phyloP scores from a whole-genome alignment of 2,888 invertebrate species.

The Leptura quadrifasciata region DNA sequence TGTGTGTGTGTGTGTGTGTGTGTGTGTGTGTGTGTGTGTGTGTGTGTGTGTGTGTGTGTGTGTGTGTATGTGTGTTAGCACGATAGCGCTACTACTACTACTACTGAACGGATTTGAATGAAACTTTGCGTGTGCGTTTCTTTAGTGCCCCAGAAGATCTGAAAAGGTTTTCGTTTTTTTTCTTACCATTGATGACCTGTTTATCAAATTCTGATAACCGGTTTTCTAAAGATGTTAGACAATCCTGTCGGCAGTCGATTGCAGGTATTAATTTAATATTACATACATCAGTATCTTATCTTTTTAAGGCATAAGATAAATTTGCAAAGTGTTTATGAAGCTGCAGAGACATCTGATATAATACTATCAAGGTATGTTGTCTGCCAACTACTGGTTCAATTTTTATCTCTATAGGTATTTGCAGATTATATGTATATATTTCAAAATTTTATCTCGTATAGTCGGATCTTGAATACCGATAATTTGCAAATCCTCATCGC shows the following conservation, averaged over 20 bases:
- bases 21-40: too few species aligned
- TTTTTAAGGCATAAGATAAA: constrained; percentile 53
- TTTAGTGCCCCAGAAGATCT: too few species aligned
- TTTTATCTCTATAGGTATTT: constrained; percentile 63
- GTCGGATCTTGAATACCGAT: constrained; percentile 60
- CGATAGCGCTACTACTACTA: too few species aligned
- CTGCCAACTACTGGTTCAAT: constrained; percentile 48
- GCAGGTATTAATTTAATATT: constrained; percentile 54
- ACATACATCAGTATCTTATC: constrained; percentile 54
- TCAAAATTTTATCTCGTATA: constrained; percentile 52
- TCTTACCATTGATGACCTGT: too few species aligned
- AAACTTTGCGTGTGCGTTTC: too few species aligned
- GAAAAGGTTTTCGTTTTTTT: too few species aligned
- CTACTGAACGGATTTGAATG: too few species aligned
- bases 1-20: too few species aligned
- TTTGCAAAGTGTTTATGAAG: constrained; percentile 57
- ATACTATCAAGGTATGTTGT: constrained; percentile 48
- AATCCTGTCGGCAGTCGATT: constrained; percentile 44
- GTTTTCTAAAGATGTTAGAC: constrained; percentile 49
- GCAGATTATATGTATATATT: constrained; percentile 57
- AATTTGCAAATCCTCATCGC: constrained; percentile 61
- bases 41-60: too few species aligned
- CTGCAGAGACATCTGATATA: constrained; percentile 56
- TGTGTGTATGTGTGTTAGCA: too few species aligned
- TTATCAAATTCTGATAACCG: constrained; percentile 49